phyloP scores from a whole-genome alignment of 2,797 vertebrate genomes.

The Cossypha polioptera region DNA sequence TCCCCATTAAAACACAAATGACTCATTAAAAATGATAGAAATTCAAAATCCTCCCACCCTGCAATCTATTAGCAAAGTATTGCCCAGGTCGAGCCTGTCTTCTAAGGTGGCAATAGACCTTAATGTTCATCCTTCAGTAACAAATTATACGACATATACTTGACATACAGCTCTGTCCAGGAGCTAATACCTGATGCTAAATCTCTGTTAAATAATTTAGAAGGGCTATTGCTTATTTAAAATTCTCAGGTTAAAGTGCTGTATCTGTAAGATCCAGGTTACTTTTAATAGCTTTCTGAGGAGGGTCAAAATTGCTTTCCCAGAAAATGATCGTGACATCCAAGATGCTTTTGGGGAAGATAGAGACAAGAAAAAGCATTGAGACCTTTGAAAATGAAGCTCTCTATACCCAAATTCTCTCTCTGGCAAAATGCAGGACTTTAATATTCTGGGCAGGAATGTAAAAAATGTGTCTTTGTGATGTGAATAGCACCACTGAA shows the following conservation, averaged over 20 bases:
- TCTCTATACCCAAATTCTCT: neutral
- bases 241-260: conserved; percentile 19
- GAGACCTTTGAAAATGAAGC: conserved; percentile 35
- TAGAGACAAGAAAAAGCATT: neutral
- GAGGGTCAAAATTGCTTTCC: conserved; percentile 36
- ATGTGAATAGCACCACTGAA: neutral
- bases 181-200: conserved; percentile 13
- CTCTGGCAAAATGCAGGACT: neutral
- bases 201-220: conserved; percentile 54
- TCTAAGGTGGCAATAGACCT: conserved; percentile 9
- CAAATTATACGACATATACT: neutral
- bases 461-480: conserved; percentile 9
- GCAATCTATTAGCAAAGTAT: conserved; percentile 32
- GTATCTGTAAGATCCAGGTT: neutral
- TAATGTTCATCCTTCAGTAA: conserved; percentile 33
- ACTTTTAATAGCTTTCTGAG: conserved; percentile 33
- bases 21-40: conserved; percentile 57
- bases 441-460: conserved; percentile 8
- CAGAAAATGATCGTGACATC: neutral
- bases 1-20: conserved; percentile 69
- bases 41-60: conserved; percentile 42
- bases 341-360: conserved; percentile 12
- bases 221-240: conserved; percentile 18
- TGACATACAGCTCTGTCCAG: conserved; percentile 28
- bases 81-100: neutral